A percentile compares a stretch with the other conserved stretches of the same genome.
These are phyloP conservation scores for Maniola hyperantus DNA, from an alignment of 2,888 invertebrate genomes.

Conservation along the genomic window DNA sequence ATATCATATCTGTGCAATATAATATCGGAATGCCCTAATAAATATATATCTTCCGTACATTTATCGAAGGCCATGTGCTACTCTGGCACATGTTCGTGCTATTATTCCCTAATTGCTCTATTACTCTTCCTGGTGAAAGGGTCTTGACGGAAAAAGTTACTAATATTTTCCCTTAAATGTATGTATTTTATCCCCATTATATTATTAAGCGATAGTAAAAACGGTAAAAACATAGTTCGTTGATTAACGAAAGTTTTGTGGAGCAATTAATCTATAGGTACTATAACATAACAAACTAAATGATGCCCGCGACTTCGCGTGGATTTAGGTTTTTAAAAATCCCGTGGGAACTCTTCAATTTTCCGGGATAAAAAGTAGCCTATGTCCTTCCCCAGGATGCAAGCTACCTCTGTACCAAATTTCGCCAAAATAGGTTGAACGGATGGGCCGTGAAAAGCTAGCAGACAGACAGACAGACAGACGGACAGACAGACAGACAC, in stretches of 20 bases:
- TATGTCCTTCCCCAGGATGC: too few relatives aligned
- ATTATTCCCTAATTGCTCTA: constrained; percentile 29
- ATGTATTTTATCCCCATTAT: not conserved
- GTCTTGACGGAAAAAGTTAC: constrained; percentile 21
- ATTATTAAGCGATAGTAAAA: not conserved
- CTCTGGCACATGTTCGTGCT: constrained; percentile 18
- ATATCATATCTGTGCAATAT: constrained; percentile 15
- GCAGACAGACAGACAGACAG: too few relatives aligned
- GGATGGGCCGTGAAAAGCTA: too few relatives aligned
- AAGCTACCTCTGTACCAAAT: too few relatives aligned
- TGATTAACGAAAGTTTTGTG: not conserved
- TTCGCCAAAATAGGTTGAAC: too few relatives aligned
- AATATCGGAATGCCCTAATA: constrained; percentile 24
- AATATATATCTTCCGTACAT: constrained; percentile 29
- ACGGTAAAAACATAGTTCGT: not conserved
- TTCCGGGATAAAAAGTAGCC: too few relatives aligned
- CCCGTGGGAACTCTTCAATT: too few relatives aligned
- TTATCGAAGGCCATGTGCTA: constrained; percentile 30
- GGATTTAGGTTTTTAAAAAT: too few relatives aligned
- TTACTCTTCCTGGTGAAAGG: constrained; percentile 24
- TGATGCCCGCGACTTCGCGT: too few relatives aligned
- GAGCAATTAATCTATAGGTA: too few relatives aligned
- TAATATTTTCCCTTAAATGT: constrained; percentile 16
- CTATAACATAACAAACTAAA: too few relatives aligned
- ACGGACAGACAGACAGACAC: too few relatives aligned